Conservation (phyloP, 2,888 invertebrate species). For the Chaetogeoica ovagalla region DNA sequence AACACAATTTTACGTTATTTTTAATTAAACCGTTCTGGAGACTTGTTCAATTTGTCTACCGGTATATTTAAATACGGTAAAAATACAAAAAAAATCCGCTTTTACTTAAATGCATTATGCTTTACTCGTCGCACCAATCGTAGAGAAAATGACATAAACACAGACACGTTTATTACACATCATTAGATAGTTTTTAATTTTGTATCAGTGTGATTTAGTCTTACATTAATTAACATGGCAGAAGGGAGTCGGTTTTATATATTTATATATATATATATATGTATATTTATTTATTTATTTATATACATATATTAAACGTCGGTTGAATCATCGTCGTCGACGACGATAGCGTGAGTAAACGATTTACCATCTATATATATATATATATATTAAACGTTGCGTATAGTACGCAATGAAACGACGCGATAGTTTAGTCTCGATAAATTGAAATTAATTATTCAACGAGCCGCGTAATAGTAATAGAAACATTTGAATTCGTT, state of each 20-base stretch:
- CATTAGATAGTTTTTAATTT: neutral
- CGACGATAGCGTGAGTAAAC: neutral
- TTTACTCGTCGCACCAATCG: too few species aligned
- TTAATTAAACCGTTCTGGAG: too few species aligned
- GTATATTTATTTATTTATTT: neutral
- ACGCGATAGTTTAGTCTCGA: neutral
- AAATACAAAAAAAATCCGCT: too few species aligned
- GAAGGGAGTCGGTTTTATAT: neutral
- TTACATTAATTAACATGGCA: neutral
- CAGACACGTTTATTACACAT: neutral
- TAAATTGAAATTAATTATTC: slow-evolving; percentile 44
- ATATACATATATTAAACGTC: neutral
- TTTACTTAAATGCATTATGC: too few species aligned
- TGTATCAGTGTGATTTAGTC: neutral
- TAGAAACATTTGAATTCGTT: neutral
- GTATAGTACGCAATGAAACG: too few species aligned
- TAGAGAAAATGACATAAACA: too few species aligned
- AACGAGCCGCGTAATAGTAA: neutral
- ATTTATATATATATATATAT: too few species aligned
- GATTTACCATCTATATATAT: neutral
- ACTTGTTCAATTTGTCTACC: too few species aligned
- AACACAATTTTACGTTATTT: too few species aligned
- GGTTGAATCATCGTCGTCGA: neutral
- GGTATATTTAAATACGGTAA: too few species aligned
- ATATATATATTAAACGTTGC: too few species aligned